Base-by-base conservation (phyloP, 2,888 invertebrate genomes). In the Caenorhabditis plicata region DNA sequence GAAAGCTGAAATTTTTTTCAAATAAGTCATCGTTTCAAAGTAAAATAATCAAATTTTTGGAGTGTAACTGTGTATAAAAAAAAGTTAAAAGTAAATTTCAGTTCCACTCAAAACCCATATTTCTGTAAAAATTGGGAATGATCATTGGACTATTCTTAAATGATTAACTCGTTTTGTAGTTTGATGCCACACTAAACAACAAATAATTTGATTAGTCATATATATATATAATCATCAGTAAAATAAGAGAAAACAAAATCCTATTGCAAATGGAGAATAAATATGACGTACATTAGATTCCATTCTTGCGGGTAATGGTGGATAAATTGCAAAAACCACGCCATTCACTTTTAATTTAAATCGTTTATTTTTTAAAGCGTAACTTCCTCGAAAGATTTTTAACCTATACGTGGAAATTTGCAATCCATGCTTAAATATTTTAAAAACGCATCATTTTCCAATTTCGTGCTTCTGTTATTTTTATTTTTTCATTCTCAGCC, bases 391-490 rank as follows among this genome's bases (percentile, higher is more conserved):
- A 4, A 9, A 31, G 33, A 22, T 15, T 35, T 50, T n/a, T 20
- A 27, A n/a, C 42, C 42, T 23, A n/a, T 9, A 3, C 2, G 29
- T 0, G 42, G 32, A 4, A 19, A 42, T n/a, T 22, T 22, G 8
- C 2, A 36, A 36, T 50, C n/a, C n/a, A n/a, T n/a, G n/a, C n/a
- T n/a, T n/a, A n/a, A n/a, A n/a, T n/a, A n/a, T n/a, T n/a, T n/a
- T 41, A 9, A 35, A 50, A n/a, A 36, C 42, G 3, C 43, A 50
- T 41, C 43, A 50, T 27, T 35, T 42, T n/a, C n/a, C n/a, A n/a
- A n/a, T n/a, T n/a, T n/a, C n/a, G n/a, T n/a, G n/a, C n/a, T n/a
- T n/a, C n/a, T 27, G 49, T 42, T 17, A 41, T 26, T 27, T n/a
- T 36, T n/a, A 19, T 17, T 8, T 42, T 11, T 29, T 25, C 29